Base-by-base conservation (phyloP, 2,113 vertebrate species). In the Ptychochromis oligacanthus region DNA sequence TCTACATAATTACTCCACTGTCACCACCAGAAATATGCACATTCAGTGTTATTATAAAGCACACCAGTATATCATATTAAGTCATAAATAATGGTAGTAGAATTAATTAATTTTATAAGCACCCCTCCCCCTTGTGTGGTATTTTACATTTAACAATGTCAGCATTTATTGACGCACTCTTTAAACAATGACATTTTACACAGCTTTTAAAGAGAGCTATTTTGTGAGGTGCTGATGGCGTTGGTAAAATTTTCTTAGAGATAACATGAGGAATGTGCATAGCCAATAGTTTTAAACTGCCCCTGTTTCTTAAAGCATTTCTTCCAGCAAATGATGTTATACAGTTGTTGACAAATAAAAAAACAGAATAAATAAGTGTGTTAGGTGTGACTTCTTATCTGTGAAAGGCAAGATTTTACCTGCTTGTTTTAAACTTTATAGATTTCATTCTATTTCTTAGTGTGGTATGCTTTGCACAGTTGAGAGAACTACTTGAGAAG, bases 51-150 rank as follows among this genome's bases (percentile, higher is more conserved):
- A 94, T 94, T 94, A 92, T 94, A 94, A 94, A 95, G 94, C 87
- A 85, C 89, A 84, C 88, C 93, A 92, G 93, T 96, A 95, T 95
- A 95, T 96, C 94, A 95, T 94, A 94, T 94, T 95, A 94, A 95
- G 94, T 94, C 95, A 95, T 96, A 95, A 95, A 95, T 95, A 95
- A 96, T 93, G 94, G 88, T 82, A 72, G 90, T 92, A 89, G 88
- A 94, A 95, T 95, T 94, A 95, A 95, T 95, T 94, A 94, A 94
- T 95, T 94, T 89, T 93, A 93, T 92, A 91, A 87, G 59, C 85
- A 79, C 82, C 88, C 84, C 90, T 79, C 83, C 81, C 85, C 36
- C 34, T 87, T 81, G 75, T 80, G 82, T 77, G 78, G 85, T 91
- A 91, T 89, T 95, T 95, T 95, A 94, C 92, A 95, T 95, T 95